These are phyloP conservation scores for Megathymus violae DNA, from an alignment of 1,140 invertebrate genomes.

Conservation along the genomic window DNA sequence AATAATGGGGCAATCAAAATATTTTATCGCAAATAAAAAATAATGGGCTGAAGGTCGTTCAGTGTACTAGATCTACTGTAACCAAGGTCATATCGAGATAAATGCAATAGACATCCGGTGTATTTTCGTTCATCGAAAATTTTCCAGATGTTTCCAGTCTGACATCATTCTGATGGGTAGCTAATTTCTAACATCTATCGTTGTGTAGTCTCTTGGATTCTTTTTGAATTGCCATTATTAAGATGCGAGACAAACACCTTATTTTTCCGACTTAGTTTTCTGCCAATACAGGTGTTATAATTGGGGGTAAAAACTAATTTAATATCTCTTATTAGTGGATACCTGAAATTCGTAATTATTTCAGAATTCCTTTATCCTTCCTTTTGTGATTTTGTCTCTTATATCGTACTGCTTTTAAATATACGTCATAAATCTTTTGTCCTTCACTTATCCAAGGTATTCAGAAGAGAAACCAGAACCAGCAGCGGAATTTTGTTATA, in stretches of 20 bases:
- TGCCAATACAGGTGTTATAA: too few relatives aligned
- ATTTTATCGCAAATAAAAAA: constrained; percentile 52
- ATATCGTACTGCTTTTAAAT: too few relatives aligned
- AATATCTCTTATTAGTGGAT: too few relatives aligned
- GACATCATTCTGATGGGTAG: constrained; percentile 25
- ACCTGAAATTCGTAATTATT: too few relatives aligned
- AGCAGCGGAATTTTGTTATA: too few relatives aligned
- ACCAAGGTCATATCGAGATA: constrained; percentile 45
- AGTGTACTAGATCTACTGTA: constrained; percentile 16
- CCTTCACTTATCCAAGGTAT: too few relatives aligned
- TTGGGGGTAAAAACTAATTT: too few relatives aligned
- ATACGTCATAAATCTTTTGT: too few relatives aligned
- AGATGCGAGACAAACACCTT: background rate
- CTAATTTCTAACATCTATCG: background rate
- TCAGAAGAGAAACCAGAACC: too few relatives aligned
- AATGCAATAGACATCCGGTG: constrained; percentile 42
- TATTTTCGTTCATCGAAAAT: constrained; percentile 36
- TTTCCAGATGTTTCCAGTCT: constrained; percentile 28
- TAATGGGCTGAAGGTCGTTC: constrained; percentile 59
- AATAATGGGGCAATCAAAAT: constrained; percentile 54
- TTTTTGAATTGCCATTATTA: background rate
- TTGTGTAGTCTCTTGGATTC: constrained; percentile 2
- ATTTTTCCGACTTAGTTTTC: too few relatives aligned
- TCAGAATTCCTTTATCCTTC: too few relatives aligned
- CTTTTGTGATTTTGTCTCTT: too few relatives aligned